These are phyloP conservation scores for Hirtodrosophila cameraria DNA, from an alignment of 2,888 invertebrate species.

Conservation along the genomic window DNA sequence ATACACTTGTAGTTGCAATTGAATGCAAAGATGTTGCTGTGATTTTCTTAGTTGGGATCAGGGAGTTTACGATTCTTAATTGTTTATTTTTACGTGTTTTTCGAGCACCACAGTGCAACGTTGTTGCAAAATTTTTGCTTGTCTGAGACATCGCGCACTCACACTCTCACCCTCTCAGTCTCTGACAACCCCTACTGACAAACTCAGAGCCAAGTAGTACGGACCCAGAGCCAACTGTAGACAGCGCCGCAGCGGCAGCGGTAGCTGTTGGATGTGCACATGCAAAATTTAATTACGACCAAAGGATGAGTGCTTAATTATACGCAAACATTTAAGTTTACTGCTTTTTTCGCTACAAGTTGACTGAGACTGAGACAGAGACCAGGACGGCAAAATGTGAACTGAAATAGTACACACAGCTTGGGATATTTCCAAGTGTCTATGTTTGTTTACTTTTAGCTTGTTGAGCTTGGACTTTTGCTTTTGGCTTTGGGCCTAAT, in stretches of 20 bases:
- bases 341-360: constrained; percentile 64
- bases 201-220: neutral
- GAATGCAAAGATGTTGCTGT: no score
- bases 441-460: constrained; percentile 31
- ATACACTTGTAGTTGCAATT: no score
- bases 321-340: constrained; percentile 83
- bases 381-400: constrained; percentile 10
- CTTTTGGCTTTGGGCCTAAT: constrained; percentile 55
- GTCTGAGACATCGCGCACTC: constrained; percentile 29
- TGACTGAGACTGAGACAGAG: constrained; percentile 6
- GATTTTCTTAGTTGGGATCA: no score
- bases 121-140: constrained; percentile 34
- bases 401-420: constrained; percentile 26
- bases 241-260: constrained; percentile 2
- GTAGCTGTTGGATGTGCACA: constrained; percentile 81
- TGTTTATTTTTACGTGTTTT: no score
- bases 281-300: constrained; percentile 84
- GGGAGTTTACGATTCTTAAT: no score
- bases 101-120: neutral
- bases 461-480: constrained; percentile 44
- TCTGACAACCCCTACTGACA: constrained; percentile 1
- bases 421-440: constrained; percentile 1
- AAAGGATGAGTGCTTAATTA: constrained; percentile 84
- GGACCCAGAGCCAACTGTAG: neutral
- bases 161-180: neutral